These are phyloP conservation scores for Araneus ventricosus DNA, from an alignment of 1,140 invertebrate species.

Conservation along the genomic window DNA sequence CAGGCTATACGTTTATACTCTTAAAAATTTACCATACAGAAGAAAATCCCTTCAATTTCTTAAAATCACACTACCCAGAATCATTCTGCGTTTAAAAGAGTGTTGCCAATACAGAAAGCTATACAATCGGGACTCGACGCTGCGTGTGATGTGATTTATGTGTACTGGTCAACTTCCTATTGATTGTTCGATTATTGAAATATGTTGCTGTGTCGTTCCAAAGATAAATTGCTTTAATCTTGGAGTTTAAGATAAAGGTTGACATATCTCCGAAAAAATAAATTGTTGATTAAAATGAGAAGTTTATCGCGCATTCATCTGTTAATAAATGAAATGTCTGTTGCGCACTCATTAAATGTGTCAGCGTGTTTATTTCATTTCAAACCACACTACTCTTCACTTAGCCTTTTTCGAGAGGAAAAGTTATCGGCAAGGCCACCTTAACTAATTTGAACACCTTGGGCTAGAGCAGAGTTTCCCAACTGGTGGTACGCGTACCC, in stretches of 20 bases:
- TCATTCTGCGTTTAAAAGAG: background rate
- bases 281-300: slow-evolving; percentile 65
- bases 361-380: background rate
- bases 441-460: no score
- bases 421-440: no score
- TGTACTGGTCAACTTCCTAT: background rate
- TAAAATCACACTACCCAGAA: background rate
- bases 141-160: slow-evolving; percentile 35
- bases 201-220: slow-evolving; percentile 44
- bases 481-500: no score
- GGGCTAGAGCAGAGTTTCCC: no score
- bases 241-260: slow-evolving; percentile 61
- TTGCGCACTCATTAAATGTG: slow-evolving; percentile 48
- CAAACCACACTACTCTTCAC: background rate
- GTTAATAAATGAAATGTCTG: slow-evolving; percentile 65
- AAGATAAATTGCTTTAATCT: slow-evolving; percentile 52
- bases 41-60: no score
- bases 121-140: background rate
- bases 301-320: slow-evolving; percentile 61
- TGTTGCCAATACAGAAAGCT: background rate
- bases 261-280: slow-evolving; percentile 54
- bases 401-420: no score
- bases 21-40: no score
- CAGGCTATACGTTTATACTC: no score
- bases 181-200: slow-evolving; percentile 43